Evolutionary conservation across 2,113 vertebrate species (phyloP).

Genomic region (Bothrops jararaca): DNA sequence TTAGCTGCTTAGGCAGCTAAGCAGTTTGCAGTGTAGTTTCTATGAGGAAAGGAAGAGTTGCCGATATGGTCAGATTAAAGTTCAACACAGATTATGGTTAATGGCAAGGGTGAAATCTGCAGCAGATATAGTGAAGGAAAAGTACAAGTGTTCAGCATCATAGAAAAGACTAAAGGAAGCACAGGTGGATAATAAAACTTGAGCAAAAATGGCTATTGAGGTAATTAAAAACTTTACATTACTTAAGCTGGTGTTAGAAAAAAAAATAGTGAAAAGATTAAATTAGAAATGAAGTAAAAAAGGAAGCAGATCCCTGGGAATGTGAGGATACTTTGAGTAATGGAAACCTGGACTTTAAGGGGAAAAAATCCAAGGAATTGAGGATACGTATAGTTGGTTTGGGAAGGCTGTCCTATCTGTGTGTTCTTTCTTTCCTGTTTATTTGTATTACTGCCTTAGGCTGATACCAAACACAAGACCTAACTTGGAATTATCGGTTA

Average conservation of each 20-base stretch:
- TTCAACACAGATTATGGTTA: background rate
- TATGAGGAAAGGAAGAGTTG: background rate
- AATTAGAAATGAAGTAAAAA: background rate
- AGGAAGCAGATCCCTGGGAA: background rate
- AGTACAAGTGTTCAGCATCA: background rate
- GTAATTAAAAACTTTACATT: background rate
- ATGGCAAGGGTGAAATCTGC: background rate
- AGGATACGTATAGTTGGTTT: background rate
- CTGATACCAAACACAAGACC: background rate
- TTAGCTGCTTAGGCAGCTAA: background rate
- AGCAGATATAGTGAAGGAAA: background rate
- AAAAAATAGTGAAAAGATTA: background rate
- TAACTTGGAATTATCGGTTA: background rate
- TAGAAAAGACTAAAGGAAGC: background rate
- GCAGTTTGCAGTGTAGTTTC: background rate
- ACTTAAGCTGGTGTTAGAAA: background rate
- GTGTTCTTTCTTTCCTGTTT: background rate
- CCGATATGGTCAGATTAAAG: background rate
- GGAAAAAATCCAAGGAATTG: background rate
- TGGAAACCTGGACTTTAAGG: background rate
- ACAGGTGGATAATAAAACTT: background rate
- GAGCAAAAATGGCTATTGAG: background rate
- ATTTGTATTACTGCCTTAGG: background rate
- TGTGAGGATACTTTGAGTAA: background rate
- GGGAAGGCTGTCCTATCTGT: background rate